Evolutionary conservation across 2,797 vertebrate genomes (phyloP).

Genomic region (Clarias laeviceps): DNA sequence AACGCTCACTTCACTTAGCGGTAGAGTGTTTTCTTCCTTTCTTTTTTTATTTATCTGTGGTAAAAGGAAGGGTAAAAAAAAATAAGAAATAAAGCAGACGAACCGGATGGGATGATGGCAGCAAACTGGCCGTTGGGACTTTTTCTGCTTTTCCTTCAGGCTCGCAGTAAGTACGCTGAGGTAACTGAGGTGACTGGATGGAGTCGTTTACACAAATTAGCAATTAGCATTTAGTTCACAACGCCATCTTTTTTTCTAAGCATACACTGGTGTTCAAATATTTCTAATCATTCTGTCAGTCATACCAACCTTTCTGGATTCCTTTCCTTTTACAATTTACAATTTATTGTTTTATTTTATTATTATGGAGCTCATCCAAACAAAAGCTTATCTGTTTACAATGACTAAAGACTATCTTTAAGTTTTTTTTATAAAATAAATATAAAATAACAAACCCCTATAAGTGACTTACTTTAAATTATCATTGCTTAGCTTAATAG

Average conservation of each 20-base stretch:
- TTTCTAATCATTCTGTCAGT: not conserved
- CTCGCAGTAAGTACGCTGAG: constrained; percentile 28
- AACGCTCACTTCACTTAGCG: not conserved
- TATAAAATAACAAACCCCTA: not conserved
- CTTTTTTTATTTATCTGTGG: not conserved
- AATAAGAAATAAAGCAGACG: not conserved
- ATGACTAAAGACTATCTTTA: not conserved
- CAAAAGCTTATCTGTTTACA: not conserved
- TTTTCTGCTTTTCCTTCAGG: constrained; percentile 32
- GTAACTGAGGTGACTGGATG: not conserved
- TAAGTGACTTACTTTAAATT: not conserved
- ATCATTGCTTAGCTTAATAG: not conserved
- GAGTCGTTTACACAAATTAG: not conserved
- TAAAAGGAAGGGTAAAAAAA: not conserved
- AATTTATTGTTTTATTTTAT: not conserved
- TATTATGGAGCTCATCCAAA: not conserved
- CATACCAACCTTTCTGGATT: not conserved
- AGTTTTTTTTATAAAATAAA: not conserved
- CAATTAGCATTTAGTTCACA: not conserved
- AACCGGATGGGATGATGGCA: constrained; percentile 15
- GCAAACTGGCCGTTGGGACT: constrained; percentile 8
- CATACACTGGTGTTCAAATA: not conserved
- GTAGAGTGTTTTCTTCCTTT: not conserved
- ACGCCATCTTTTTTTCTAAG: not conserved
- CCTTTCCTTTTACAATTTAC: not conserved